Conservation (phyloP, 2,113 vertebrate species). For the Ptyas mucosa region DNA sequence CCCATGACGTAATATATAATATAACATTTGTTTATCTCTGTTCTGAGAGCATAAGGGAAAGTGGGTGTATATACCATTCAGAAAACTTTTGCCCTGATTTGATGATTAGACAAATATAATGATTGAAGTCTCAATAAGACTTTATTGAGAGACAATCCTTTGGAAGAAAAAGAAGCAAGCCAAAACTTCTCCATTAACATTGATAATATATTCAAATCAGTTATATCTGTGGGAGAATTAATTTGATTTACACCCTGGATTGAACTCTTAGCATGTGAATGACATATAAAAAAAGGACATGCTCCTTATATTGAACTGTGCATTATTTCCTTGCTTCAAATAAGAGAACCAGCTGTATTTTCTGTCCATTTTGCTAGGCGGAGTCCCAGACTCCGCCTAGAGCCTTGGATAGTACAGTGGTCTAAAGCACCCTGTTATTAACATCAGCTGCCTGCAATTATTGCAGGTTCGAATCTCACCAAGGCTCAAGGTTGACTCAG, state of each 20-base stretch:
- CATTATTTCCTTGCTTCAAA: neutral
- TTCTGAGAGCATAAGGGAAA: neutral
- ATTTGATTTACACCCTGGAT: neutral
- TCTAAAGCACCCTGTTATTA: too few relatives aligned
- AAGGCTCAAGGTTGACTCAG: too few relatives aligned
- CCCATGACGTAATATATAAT: neutral
- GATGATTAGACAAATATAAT: neutral
- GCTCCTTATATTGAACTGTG: neutral
- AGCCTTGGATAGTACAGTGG: too few relatives aligned
- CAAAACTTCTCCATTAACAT: neutral
- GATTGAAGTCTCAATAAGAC: neutral
- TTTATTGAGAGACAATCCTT: neutral
- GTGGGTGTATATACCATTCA: neutral
- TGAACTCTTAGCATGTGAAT: neutral
- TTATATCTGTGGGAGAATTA: neutral
- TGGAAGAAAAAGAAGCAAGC: neutral
- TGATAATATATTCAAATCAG: neutral
- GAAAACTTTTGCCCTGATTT: neutral
- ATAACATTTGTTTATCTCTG: neutral
- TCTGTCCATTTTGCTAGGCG: neutral
- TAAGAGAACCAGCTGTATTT: neutral
- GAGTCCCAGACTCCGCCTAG: too few relatives aligned
- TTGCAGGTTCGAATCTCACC: too few relatives aligned
- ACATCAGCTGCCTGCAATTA: too few relatives aligned
- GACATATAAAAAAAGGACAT: neutral